Percentiles rank a stretch among this genome's conserved stretches.
These are phyloP conservation scores for Danaus plexippus DNA, from an alignment of 1,140 invertebrate species.

Conservation along the genomic window DNA sequence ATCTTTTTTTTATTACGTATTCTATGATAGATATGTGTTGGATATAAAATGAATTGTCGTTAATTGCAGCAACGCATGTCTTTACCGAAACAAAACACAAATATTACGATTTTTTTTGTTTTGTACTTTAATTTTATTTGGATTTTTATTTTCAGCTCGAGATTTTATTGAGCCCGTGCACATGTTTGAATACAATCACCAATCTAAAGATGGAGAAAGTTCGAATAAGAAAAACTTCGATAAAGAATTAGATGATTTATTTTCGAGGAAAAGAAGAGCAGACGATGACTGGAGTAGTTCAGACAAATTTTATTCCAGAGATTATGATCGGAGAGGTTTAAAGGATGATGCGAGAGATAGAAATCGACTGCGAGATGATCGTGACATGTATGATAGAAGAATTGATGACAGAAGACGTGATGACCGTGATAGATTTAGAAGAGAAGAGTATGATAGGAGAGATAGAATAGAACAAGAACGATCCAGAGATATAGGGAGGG, in stretches of 20 bases:
- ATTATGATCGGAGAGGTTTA: constrained; percentile 31
- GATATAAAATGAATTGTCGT: too few relatives aligned
- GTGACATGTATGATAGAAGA: constrained; percentile 37
- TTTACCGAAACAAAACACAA: too few relatives aligned
- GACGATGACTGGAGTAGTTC: constrained; percentile 27
- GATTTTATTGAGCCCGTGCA: constrained; percentile 73
- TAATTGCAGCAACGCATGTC: too few relatives aligned
- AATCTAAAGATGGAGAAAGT: constrained; percentile 58
- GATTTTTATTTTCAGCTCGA: constrained; percentile 48
- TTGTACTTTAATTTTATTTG: too few relatives aligned
- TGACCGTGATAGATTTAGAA: constrained; percentile 46
- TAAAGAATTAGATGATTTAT: constrained; percentile 52
- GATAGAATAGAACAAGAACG: constrained; percentile 21
- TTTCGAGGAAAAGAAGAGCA: constrained; percentile 32
- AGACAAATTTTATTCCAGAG: constrained; percentile 21
- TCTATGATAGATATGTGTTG: neutral
- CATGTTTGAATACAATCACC: constrained; percentile 75
- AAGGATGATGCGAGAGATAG: constrained; percentile 33
- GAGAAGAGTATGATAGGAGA: constrained; percentile 40
- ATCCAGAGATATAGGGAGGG: constrained; percentile 12
- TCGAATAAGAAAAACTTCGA: constrained; percentile 48
- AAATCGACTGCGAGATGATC: constrained; percentile 27
- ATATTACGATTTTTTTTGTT: too few relatives aligned
- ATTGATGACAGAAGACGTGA: constrained; percentile 49
- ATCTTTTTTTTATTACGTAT: too few relatives aligned